Conservation (phyloP, 1,140 invertebrate genomes). For the Drosophila equinoxialis region DNA sequence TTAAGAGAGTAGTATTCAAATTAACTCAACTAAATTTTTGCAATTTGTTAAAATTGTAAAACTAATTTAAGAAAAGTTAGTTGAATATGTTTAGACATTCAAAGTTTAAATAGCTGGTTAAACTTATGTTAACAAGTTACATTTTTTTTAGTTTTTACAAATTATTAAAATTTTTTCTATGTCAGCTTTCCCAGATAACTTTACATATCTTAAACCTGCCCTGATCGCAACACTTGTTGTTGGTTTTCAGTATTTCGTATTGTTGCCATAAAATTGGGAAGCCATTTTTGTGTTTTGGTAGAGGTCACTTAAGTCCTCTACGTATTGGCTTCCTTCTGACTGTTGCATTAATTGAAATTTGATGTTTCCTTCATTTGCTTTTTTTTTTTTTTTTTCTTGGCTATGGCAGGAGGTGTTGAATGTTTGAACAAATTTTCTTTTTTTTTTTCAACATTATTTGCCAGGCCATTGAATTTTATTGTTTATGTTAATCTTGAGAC, state of each 20-base stretch:
- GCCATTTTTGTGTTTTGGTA: not conserved
- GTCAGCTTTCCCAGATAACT: not conserved
- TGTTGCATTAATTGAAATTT: slow-evolving; percentile 72
- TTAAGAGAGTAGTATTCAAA: too few relatives aligned
- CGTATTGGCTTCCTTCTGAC: slow-evolving; percentile 52
- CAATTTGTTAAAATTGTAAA: too few relatives aligned
- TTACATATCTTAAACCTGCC: slow-evolving; percentile 7
- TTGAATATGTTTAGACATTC: too few relatives aligned
- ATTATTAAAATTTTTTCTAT: slow-evolving; percentile 19
- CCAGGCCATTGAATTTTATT: slow-evolving; percentile 15
- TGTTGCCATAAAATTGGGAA: slow-evolving; percentile 1
- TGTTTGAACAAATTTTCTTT: slow-evolving; percentile 26
- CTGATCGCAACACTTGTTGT: slow-evolving; percentile 59
- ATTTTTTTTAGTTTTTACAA: slow-evolving; percentile 13
- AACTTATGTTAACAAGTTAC: too few relatives aligned
- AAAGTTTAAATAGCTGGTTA: too few relatives aligned
- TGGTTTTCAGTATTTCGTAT: slow-evolving; percentile 1
- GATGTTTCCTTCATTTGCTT: slow-evolving; percentile 8
- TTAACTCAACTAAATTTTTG: too few relatives aligned
- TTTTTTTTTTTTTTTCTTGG: slow-evolving; percentile 16
- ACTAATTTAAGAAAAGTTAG: too few relatives aligned
- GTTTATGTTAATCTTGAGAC: slow-evolving; percentile 49
- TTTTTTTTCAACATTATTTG: not conserved
- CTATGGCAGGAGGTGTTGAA: slow-evolving; percentile 7
- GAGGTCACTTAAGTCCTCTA: slow-evolving; percentile 50